A percentile compares a stretch with the other conserved stretches of the same genome.
phyloP scores from a whole-genome alignment of 2,888 invertebrate genomes.

The Cloeon dipterum region DNA sequence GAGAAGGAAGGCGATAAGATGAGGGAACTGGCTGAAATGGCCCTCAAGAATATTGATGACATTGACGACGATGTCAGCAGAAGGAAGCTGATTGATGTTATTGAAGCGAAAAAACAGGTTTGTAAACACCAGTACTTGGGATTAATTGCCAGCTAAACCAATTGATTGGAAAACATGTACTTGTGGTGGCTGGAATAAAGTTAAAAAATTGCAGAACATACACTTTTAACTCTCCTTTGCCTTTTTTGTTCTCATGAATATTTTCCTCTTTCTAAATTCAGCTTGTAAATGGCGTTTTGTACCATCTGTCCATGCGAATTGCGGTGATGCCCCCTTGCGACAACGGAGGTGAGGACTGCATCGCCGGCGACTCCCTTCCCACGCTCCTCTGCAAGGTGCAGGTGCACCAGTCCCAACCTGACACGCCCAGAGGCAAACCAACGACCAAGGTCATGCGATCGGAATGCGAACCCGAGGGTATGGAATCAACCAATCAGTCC shows the following conservation, averaged over 20 bases:
- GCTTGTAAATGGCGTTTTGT: slow-evolving; percentile 7
- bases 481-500: too few relatives aligned
- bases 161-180: slow-evolving; percentile 3
- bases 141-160: neutral
- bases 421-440: neutral
- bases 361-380: slow-evolving; percentile 5
- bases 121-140: neutral
- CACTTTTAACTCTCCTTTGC: neutral
- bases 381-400: slow-evolving; percentile 7
- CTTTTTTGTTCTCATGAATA: too few relatives aligned
- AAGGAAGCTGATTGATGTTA: slow-evolving; percentile 21
- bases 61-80: slow-evolving; percentile 23
- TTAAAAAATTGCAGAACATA: neutral
- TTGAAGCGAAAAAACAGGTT: slow-evolving; percentile 18
- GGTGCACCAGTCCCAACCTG: slow-evolving; percentile 5
- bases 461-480: neutral
- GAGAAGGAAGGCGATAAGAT: slow-evolving; percentile 12
- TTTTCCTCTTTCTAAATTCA: neutral
- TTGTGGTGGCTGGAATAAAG: too few relatives aligned
- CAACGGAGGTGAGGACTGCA: slow-evolving; percentile 4
- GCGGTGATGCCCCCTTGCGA: slow-evolving; percentile 3
- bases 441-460: neutral
- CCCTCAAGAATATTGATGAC: slow-evolving; percentile 22
- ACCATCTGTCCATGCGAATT: slow-evolving; percentile 7
- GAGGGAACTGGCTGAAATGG: slow-evolving; percentile 21